These are phyloP conservation scores for Polyodon spathula DNA, from an alignment of 2,113 vertebrate species.

Conservation along the genomic window DNA sequence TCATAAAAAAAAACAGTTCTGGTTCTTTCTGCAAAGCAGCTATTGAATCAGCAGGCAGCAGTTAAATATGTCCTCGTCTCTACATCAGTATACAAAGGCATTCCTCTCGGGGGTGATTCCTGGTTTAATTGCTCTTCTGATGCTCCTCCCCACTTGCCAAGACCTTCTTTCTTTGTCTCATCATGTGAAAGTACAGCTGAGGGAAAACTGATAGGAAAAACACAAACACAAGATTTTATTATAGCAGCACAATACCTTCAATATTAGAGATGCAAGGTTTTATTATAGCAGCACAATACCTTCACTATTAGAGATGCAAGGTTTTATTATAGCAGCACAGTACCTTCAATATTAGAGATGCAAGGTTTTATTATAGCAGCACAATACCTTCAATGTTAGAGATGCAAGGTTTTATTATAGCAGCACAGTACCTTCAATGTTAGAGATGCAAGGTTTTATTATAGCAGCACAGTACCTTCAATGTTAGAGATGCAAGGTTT, in stretches of 20 bases:
- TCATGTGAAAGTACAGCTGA: slow-evolving; percentile 97
- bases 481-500: too few species aligned
- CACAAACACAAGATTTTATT: neutral
- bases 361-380: too few species aligned
- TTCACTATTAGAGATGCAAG: neutral
- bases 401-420: too few species aligned
- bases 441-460: too few species aligned
- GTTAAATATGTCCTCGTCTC: slow-evolving; percentile 22
- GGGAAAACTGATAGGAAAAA: slow-evolving; percentile 70
- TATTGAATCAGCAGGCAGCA: too few species aligned
- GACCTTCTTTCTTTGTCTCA: slow-evolving; percentile 90
- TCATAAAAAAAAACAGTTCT: too few species aligned
- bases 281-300: neutral
- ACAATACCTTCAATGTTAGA: too few species aligned
- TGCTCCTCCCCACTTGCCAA: slow-evolving; percentile 74
- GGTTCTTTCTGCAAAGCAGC: too few species aligned
- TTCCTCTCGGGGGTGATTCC: neutral
- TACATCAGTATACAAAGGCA: slow-evolving; percentile 3
- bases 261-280: neutral
- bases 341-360: too few species aligned
- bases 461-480: too few species aligned
- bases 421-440: too few species aligned
- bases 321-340: too few species aligned
- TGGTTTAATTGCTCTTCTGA: slow-evolving; percentile 82
- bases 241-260: neutral